A percentile compares a stretch with the other conserved stretches of the same genome.
phyloP scores from a whole-genome alignment of 2,797 vertebrate genomes.

The Melanogrammus aeglefinus region DNA sequence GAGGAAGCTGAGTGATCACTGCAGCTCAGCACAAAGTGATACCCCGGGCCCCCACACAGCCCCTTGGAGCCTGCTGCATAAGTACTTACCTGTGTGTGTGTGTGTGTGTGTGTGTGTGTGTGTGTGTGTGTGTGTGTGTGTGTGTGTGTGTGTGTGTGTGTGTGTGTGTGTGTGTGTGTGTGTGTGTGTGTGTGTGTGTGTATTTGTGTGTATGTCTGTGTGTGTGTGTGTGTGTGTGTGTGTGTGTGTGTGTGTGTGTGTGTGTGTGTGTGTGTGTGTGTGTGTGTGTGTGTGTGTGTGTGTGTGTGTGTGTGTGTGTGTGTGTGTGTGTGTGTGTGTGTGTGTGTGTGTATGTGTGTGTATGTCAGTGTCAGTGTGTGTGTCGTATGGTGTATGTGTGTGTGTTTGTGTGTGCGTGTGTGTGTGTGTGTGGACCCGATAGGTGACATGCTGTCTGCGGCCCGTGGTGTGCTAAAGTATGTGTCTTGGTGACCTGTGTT shows the following conservation, averaged over 20 bases:
- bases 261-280: slow-evolving; percentile 6
- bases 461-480: not conserved
- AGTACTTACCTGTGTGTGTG: slow-evolving; percentile 38
- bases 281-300: slow-evolving; percentile 2
- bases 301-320: slow-evolving; percentile 8
- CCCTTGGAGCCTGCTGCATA: slow-evolving; percentile 4
- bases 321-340: slow-evolving; percentile 7
- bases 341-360: not conserved
- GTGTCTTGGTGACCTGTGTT: not conserved
- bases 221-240: slow-evolving; percentile 9
- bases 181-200: slow-evolving; percentile 1
- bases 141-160: not conserved
- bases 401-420: slow-evolving; percentile 16
- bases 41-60: not conserved
- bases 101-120: not conserved
- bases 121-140: slow-evolving; percentile 2
- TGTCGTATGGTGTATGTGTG: not conserved
- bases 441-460: not conserved
- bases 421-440: not conserved
- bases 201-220: slow-evolving; percentile 1
- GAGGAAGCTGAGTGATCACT: not conserved
- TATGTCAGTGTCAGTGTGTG: not conserved
- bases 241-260: slow-evolving; percentile 6
- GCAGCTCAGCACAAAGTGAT: slow-evolving; percentile 3
- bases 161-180: slow-evolving; percentile 5